A percentile compares a stretch with the other conserved stretches of the same genome.
phyloP scores from a whole-genome alignment of 2,113 vertebrate species.

The Gymnocephalus cernua region DNA sequence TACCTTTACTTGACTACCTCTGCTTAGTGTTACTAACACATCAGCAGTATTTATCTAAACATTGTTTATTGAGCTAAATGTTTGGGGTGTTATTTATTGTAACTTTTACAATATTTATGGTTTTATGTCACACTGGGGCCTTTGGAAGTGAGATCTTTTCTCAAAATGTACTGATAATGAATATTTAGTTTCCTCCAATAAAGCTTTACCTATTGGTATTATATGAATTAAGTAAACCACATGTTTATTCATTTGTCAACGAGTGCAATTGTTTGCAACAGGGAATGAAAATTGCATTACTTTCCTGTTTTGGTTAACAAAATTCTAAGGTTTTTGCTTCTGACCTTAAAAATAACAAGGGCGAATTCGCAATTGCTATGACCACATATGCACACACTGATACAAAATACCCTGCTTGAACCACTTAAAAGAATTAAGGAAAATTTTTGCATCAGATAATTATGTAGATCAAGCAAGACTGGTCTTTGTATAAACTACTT shows the following conservation, averaged over 20 bases:
- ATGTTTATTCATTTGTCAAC: background rate
- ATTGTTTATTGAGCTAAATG: background rate
- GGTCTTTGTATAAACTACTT: too few relatives aligned
- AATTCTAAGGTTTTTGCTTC: background rate
- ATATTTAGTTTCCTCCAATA: slow-evolving; percentile 19
- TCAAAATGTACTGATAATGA: slow-evolving; percentile 5
- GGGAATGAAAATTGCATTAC: background rate
- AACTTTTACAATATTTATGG: slow-evolving; percentile 12
- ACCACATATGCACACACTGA: too few relatives aligned
- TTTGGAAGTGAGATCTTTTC: background rate
- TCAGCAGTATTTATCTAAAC: slow-evolving; percentile 16
- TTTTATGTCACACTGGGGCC: slow-evolving; percentile 2
- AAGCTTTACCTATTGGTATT: slow-evolving; percentile 13
- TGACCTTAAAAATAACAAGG: background rate
- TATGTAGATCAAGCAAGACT: too few relatives aligned
- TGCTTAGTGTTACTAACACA: slow-evolving; percentile 2
- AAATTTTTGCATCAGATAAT: too few relatives aligned
- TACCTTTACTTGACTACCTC: slow-evolving; percentile 13
- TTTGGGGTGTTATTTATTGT: slow-evolving; percentile 18
- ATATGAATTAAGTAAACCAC: background rate
- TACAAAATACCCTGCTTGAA: too few relatives aligned
- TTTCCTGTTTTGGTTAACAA: background rate
- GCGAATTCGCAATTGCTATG: too few relatives aligned
- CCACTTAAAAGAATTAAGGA: too few relatives aligned
- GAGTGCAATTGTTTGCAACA: background rate